Base-by-base conservation (phyloP, 2,113 vertebrate species). In the Chrysemys picta region DNA sequence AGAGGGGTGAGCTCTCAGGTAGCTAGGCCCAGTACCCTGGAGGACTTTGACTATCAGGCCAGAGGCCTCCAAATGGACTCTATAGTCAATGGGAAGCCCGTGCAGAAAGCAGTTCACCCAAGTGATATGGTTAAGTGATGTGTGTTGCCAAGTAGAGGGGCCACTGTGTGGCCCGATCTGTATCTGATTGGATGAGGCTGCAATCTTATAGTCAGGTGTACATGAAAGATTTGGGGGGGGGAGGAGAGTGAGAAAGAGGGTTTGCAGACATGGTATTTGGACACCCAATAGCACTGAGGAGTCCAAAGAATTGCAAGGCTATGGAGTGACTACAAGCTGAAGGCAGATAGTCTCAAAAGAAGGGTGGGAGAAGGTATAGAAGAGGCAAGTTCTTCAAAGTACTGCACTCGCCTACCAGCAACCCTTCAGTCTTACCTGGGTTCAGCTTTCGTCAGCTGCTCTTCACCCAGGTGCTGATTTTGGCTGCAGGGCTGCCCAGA, bases 61-160 rank as follows among this genome's bases (percentile, higher is more conserved):
- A 22, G 2, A 69, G 10, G 59, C 24, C 59, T 29, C 27, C 24
- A 31, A 62, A 31, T 31, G 59, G 59, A 62, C 13, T 12, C 59
- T 31, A 25, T 14, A 62, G 59, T 54, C 53, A 54, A 54, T 54
- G 53, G 53, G 8, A 62, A 62, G 6, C 59, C 29, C 12, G 29
- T 62, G 29, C 27, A 62, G 59, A 31, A 31, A 31, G 12, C 59
- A 62, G 29, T 31, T 29, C 59, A 62, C 59, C 27, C 24, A 62
- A 62, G 29, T 62, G 24, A 62, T 31, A 62, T 25, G 29, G n/a
- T 35, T 29, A 1, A 1, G 3, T 19, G 25, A 31, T 17, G 80
- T 90, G 21, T 22, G 2, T 10, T 31, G 59, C 5, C 9, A 1
- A 10, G 3, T 1, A 13, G 54, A 8, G 19, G 11, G 2, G 35